A percentile compares a stretch with the other conserved stretches of the same genome.
These are phyloP conservation scores for Dinoponera quadriceps DNA, from an alignment of 1,140 invertebrate species.

Conservation along the genomic window DNA sequence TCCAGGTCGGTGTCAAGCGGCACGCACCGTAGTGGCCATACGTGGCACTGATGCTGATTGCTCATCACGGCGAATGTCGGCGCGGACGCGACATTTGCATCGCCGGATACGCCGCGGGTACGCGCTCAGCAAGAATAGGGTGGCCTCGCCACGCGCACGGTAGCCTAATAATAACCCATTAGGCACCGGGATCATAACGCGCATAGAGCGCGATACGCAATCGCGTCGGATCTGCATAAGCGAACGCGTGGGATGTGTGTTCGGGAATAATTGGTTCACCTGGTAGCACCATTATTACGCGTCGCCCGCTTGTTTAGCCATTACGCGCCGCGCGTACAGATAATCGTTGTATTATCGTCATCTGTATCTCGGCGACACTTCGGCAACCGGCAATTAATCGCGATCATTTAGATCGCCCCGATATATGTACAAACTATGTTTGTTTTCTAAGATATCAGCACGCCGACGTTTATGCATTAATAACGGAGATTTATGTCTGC, in stretches of 20 bases:
- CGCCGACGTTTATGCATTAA: constrained; percentile 8
- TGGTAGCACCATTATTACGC: constrained; percentile 48
- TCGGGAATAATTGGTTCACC: constrained; percentile 60
- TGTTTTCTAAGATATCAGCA: constrained; percentile 11
- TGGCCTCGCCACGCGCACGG: constrained; percentile 36
- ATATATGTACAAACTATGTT: constrained; percentile 19
- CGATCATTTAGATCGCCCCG: constrained; percentile 16
- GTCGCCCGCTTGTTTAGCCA: constrained; percentile 19
- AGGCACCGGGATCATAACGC: constrained; percentile 51
- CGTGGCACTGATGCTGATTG: constrained; percentile 17
- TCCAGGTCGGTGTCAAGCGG: neutral
- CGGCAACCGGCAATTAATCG: constrained; percentile 39
- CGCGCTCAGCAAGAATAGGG: constrained; percentile 61
- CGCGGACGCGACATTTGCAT: constrained; percentile 48
- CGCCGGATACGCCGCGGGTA: constrained; percentile 26
- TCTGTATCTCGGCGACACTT: neutral
- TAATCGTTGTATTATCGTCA: constrained; percentile 13
- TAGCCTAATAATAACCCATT: constrained; percentile 71
- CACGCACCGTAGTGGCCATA: constrained; percentile 14
- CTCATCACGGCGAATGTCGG: constrained; percentile 7
- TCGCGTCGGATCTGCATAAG: constrained; percentile 59
- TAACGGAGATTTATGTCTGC: constrained; percentile 37
- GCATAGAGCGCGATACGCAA: constrained; percentile 49
- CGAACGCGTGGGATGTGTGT: constrained; percentile 28
- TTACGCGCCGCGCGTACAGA: neutral